phyloP scores from a whole-genome alignment of 1,140 invertebrate species.

The Helicoverpa armigera region DNA sequence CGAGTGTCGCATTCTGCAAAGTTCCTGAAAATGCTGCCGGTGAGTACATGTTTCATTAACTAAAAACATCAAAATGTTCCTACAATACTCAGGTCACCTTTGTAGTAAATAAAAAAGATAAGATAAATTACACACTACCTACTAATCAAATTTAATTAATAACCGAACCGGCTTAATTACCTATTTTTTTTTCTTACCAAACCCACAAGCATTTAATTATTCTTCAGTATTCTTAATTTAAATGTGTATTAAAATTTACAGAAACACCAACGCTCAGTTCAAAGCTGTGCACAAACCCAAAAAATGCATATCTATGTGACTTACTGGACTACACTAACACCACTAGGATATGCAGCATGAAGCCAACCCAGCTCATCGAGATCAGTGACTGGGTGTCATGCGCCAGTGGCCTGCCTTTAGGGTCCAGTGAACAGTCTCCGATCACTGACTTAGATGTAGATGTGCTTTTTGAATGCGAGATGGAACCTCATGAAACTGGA shows the following conservation, averaged over 20 bases:
- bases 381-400: slow-evolving; percentile 81
- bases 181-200: not conserved
- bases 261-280: slow-evolving; percentile 82
- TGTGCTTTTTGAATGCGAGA: slow-evolving; percentile 81
- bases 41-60: slow-evolving; percentile 47
- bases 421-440: slow-evolving; percentile 67
- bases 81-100: not conserved
- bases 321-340: slow-evolving; percentile 79
- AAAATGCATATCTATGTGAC: slow-evolving; percentile 83
- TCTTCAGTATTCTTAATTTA: not conserved
- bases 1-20: slow-evolving; percentile 83
- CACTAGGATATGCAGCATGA: slow-evolving; percentile 82
- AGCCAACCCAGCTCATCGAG: slow-evolving; percentile 78
- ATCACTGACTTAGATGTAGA: slow-evolving; percentile 77
- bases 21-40: slow-evolving; percentile 82
- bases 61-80: not conserved
- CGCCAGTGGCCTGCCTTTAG: slow-evolving; percentile 74
- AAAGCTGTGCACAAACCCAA: slow-evolving; percentile 79
- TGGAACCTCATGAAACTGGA: slow-evolving; percentile 77
- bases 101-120: not conserved
- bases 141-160: not conserved
- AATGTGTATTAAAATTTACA: slow-evolving; percentile 61
- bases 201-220: not conserved
- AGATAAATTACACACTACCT: not conserved
- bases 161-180: not conserved